Conservation (phyloP, 2,113 vertebrate genomes). For the human (Homo sapiens) region DNA sequence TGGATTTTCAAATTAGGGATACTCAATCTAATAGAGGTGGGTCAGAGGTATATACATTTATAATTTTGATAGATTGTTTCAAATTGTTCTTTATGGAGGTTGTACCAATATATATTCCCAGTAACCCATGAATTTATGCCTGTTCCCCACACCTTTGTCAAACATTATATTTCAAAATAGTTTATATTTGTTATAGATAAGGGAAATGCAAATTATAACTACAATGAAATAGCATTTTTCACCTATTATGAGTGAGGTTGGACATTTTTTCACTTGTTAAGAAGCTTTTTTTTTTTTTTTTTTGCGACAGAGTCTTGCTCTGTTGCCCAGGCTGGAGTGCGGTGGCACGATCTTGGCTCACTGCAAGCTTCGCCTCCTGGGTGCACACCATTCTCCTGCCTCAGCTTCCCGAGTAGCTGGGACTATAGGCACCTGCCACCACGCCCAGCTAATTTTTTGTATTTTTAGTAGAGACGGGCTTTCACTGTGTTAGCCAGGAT, state of each 20-base stretch:
- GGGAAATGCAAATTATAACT: neutral
- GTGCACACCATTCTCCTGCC: too few species aligned
- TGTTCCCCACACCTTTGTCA: neutral
- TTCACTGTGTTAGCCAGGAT: too few species aligned
- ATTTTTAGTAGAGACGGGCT: too few species aligned
- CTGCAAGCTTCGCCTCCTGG: too few species aligned
- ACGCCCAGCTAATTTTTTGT: too few species aligned
- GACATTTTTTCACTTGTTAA: neutral
- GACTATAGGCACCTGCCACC: too few species aligned
- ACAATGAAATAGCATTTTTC: neutral
- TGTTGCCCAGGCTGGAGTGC: too few species aligned
- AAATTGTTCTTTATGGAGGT: neutral
- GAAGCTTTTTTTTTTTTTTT: neutral
- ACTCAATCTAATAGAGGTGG: neutral
- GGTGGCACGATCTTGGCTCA: too few species aligned
- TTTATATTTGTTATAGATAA: neutral
- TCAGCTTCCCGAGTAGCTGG: too few species aligned
- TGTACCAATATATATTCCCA: neutral
- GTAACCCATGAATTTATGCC: neutral
- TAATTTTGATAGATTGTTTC: neutral
- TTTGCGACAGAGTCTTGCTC: too few species aligned
- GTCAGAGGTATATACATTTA: neutral
- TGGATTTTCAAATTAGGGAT: neutral
- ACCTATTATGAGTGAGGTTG: neutral
- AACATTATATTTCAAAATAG: neutral